A percentile compares a stretch with the other conserved stretches of the same genome.
Conservation (phyloP, 1,140 invertebrate species). For the Sitobion miscanthi region DNA sequence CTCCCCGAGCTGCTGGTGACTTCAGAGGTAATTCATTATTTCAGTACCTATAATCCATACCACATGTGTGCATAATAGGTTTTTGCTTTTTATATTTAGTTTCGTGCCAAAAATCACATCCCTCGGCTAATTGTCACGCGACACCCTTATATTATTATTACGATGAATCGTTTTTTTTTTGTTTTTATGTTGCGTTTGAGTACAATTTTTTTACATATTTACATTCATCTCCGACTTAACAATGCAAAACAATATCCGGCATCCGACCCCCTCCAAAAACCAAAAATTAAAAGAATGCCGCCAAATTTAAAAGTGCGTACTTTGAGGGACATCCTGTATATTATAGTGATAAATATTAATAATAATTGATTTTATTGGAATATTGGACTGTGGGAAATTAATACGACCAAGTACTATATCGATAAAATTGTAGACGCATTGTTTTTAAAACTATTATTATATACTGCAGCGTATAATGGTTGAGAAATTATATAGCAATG, state of each 20-base stretch:
- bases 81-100: not conserved
- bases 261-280: too few relatives aligned
- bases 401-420: not conserved
- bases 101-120: not conserved
- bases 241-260: too few relatives aligned
- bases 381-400: not conserved
- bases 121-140: too few relatives aligned
- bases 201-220: too few relatives aligned
- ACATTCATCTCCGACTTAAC: too few relatives aligned
- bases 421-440: not conserved
- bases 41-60: not conserved
- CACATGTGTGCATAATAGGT: not conserved
- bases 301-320: too few relatives aligned
- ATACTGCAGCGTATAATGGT: not conserved
- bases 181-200: not conserved
- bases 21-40: slow-evolving; percentile 25
- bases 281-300: too few relatives aligned
- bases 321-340: too few relatives aligned
- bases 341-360: not conserved
- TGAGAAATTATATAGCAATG: not conserved
- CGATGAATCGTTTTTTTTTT: not conserved
- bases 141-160: not conserved
- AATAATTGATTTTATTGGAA: not conserved
- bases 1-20: not conserved
- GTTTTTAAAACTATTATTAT: slow-evolving; percentile 16